Conservation (phyloP, 2,888 invertebrate species). For the Platynereis dumerilii region DNA sequence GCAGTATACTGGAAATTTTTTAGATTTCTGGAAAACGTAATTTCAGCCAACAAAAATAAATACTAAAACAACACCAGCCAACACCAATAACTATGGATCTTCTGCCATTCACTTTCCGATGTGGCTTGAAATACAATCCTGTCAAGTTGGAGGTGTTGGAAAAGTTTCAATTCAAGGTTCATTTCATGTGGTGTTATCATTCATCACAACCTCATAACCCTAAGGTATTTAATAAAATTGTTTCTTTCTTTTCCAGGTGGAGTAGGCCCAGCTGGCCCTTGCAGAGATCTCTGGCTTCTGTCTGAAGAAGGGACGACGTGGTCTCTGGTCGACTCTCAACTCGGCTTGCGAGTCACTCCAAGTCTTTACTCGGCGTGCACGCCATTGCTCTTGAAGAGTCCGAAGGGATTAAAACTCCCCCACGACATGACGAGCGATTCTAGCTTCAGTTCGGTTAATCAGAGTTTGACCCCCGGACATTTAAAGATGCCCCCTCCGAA, state of each 20-base stretch:
- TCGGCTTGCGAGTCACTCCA: background rate
- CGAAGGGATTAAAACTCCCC: background rate
- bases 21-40: no score
- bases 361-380: conserved; percentile 2
- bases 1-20: no score
- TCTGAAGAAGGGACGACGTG: background rate
- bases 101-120: no score
- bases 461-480: background rate
- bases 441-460: background rate
- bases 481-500: background rate
- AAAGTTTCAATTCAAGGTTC: no score
- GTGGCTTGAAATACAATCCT: no score
- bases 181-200: no score
- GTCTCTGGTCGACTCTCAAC: background rate
- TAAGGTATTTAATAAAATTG: no score
- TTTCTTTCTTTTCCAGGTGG: background rate
- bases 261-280: background rate
- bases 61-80: no score
- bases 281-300: background rate
- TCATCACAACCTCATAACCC: no score
- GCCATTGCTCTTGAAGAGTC: background rate
- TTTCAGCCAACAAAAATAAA: no score
- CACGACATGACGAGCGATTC: background rate
- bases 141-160: no score
- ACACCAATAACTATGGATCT: no score